phyloP scores from a whole-genome alignment of 2,888 invertebrate species.

The Torymus aiolomorphi region DNA sequence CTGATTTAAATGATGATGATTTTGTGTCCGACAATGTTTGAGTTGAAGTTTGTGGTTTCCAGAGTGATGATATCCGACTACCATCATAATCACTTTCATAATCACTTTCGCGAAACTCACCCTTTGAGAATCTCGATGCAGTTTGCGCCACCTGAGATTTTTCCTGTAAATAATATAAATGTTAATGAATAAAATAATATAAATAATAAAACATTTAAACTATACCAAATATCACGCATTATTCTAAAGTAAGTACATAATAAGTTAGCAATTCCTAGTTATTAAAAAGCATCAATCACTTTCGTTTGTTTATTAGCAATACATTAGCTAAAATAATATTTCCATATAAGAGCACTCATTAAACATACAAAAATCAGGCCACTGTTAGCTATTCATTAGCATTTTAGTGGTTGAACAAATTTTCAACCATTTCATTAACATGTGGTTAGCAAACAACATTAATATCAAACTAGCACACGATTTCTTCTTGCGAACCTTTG shows the following conservation, averaged over 20 bases:
- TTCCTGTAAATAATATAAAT: conserved; percentile 62
- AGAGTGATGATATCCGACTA: conserved; percentile 80
- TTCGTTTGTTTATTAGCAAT: conserved; percentile 1
- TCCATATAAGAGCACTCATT: too few species aligned
- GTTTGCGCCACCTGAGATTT: conserved; percentile 78
- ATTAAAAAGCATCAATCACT: conserved; percentile 3
- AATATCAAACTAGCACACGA: conserved; percentile 59
- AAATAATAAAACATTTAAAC: background rate
- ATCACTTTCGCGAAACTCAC: conserved; percentile 83
- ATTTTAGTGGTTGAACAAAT: background rate
- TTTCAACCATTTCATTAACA: too few species aligned
- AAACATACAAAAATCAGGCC: too few species aligned
- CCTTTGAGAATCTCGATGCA: conserved; percentile 81
- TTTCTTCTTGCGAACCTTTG: conserved; percentile 70
- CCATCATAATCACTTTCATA: conserved; percentile 86
- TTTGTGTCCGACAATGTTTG: conserved; percentile 51
- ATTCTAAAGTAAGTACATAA: background rate
- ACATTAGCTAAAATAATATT: conserved; percentile 26
- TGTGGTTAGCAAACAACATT: conserved; percentile 9
- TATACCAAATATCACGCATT: too few species aligned
- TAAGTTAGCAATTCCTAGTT: background rate
- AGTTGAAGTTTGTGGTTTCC: conserved; percentile 75
- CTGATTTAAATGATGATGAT: conserved; percentile 55
- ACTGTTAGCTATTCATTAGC: background rate
- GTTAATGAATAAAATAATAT: background rate